These are phyloP conservation scores for Anastatus disparis DNA, from an alignment of 1,140 invertebrate species.

Conservation along the genomic window DNA sequence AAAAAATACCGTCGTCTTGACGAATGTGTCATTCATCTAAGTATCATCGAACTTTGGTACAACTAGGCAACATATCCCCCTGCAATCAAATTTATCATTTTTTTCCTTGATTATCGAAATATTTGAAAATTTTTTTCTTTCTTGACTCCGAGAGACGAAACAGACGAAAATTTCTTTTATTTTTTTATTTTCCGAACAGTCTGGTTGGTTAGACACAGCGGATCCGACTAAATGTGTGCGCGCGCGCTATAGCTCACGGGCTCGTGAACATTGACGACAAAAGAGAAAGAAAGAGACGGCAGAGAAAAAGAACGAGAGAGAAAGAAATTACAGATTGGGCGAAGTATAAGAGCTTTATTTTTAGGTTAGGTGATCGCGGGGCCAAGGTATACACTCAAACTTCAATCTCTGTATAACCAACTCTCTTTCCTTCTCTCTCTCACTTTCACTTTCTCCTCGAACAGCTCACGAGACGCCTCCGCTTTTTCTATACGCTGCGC, in stretches of 20 bases:
- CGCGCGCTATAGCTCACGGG: too few relatives aligned
- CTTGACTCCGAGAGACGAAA: background rate
- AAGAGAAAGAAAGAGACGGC: too few relatives aligned
- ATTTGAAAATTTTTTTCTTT: too few relatives aligned
- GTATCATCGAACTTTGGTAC: background rate
- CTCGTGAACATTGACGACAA: too few relatives aligned
- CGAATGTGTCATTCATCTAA: constrained; percentile 25
- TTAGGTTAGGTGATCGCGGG: constrained; percentile 28
- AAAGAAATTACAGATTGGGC: too few relatives aligned
- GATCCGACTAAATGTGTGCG: background rate
- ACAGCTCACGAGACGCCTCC: background rate
- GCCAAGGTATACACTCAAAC: background rate
- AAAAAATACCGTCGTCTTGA: background rate
- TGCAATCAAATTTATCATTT: background rate
- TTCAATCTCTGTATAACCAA: background rate
- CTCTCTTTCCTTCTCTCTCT: constrained; percentile 7
- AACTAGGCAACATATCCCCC: constrained; percentile 10
- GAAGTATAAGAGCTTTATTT: constrained; percentile 25
- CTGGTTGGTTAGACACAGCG: background rate
- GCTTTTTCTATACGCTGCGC: background rate
- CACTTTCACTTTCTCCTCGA: constrained; percentile 25
- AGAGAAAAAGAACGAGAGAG: too few relatives aligned
- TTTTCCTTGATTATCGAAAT: background rate
- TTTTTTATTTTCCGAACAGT: background rate
- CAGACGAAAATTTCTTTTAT: background rate